Conservation (phyloP, 1,140 invertebrate genomes). For the Cylas formicarius region DNA sequence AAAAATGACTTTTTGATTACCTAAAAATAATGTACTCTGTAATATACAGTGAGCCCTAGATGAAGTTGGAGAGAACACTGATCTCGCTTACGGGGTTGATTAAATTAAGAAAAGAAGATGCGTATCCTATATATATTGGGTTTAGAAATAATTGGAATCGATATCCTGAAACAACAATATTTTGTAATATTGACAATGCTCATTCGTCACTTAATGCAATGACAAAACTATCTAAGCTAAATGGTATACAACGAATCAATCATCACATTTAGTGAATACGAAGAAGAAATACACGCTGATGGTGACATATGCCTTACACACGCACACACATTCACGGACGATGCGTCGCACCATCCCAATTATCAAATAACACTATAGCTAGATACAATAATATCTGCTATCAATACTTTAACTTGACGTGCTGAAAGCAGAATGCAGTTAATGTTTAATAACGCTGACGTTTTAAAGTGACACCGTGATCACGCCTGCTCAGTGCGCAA, state of each 20-base stretch:
- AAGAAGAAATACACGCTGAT: too few relatives aligned
- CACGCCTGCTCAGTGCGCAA: conserved; percentile 55
- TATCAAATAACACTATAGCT: too few relatives aligned
- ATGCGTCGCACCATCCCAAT: too few relatives aligned
- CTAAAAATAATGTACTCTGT: conserved; percentile 16
- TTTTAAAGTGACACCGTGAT: conserved; percentile 19
- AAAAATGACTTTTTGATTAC: conserved; percentile 28
- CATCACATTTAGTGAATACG: too few relatives aligned
- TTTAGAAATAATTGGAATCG: neutral
- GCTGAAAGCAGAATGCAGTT: too few relatives aligned
- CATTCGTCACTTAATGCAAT: too few relatives aligned
- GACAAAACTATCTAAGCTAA: too few relatives aligned
- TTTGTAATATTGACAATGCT: neutral
- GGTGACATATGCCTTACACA: too few relatives aligned
- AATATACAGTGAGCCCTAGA: neutral
- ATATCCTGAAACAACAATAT: neutral
- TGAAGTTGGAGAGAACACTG: neutral
- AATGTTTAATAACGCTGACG: neutral
- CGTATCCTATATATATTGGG: neutral
- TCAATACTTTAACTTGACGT: too few relatives aligned
- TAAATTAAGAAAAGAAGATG: neutral
- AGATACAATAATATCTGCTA: too few relatives aligned
- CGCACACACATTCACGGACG: too few relatives aligned
- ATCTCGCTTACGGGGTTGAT: neutral
- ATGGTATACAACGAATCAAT: too few relatives aligned